Evolutionary conservation across 1,140 invertebrate genomes (phyloP).

Genomic region (Caerostris extrusa): DNA sequence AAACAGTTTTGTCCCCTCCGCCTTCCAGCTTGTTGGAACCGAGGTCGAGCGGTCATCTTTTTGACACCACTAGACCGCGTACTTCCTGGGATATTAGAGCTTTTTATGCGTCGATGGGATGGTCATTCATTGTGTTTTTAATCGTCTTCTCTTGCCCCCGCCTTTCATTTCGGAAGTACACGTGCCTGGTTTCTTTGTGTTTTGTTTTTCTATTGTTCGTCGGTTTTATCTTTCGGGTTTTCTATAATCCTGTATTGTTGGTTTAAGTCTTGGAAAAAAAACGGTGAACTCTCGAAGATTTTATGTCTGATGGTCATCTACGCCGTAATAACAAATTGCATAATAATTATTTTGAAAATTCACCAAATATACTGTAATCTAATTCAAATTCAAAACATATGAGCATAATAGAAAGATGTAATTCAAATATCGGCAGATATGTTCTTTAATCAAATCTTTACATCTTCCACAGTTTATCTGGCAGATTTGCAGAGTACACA

Average conservation of each 20-base stretch:
- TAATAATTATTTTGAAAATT: no score
- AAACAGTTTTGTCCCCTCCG: constrained; percentile 31
- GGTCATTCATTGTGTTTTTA: constrained; percentile 45
- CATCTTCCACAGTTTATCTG: no score
- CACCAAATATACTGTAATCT: no score
- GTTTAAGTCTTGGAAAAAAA: not conserved
- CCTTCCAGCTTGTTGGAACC: no score
- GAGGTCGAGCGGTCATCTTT: constrained; percentile 39
- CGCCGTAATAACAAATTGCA: no score
- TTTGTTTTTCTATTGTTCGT: not conserved
- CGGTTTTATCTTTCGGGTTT: not conserved
- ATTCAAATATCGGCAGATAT: no score
- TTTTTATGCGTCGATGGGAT: not conserved
- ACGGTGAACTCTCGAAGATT: no score
- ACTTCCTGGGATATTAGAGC: constrained; percentile 37
- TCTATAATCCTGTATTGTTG: not conserved
- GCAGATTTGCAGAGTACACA: no score
- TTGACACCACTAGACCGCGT: constrained; percentile 63
- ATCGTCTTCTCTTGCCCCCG: not conserved
- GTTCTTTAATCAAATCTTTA: no score
- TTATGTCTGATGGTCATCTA: no score
- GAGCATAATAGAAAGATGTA: no score
- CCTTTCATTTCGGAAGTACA: not conserved
- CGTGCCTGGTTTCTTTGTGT: not conserved
- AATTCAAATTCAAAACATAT: no score